Evolutionary conservation across 1,140 invertebrate species (phyloP).

Genomic region (Brachystomella parvula): DNA sequence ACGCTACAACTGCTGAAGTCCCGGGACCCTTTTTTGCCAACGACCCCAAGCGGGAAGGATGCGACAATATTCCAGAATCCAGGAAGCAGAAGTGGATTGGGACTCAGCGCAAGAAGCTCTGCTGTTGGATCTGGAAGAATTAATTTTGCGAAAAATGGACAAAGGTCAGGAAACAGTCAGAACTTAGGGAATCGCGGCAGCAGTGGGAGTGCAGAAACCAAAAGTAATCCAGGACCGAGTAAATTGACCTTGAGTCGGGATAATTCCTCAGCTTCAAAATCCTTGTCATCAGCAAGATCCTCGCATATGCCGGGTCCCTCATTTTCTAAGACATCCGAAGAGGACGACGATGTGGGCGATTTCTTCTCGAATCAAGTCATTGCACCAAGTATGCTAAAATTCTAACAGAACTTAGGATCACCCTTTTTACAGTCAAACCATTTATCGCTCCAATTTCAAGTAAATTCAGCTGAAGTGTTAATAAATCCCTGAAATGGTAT

Average conservation of each 20-base stretch:
- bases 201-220: slow-evolving; percentile 43
- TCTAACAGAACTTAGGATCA: slow-evolving; percentile 1
- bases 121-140: neutral
- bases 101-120: neutral
- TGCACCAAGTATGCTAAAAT: neutral
- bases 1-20: too few relatives aligned
- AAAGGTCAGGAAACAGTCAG: neutral
- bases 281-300: neutral
- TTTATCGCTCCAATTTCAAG: too few relatives aligned
- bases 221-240: neutral
- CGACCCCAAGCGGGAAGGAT: neutral
- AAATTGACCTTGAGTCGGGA: slow-evolving; percentile 2
- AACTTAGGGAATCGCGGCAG: slow-evolving; percentile 52
- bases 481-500: too few relatives aligned
- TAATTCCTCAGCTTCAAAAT: neutral
- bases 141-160: too few relatives aligned
- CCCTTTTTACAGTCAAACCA: too few relatives aligned
- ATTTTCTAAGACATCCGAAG: neutral
- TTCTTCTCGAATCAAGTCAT: neutral
- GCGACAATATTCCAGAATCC: neutral
- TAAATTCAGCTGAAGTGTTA: too few relatives aligned
- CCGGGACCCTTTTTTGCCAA: neutral
- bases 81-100: neutral
- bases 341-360: slow-evolving; percentile 1
- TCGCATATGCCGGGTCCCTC: neutral